Conservation (phyloP, 2,888 invertebrate species). For the Lasiommata megera region DNA sequence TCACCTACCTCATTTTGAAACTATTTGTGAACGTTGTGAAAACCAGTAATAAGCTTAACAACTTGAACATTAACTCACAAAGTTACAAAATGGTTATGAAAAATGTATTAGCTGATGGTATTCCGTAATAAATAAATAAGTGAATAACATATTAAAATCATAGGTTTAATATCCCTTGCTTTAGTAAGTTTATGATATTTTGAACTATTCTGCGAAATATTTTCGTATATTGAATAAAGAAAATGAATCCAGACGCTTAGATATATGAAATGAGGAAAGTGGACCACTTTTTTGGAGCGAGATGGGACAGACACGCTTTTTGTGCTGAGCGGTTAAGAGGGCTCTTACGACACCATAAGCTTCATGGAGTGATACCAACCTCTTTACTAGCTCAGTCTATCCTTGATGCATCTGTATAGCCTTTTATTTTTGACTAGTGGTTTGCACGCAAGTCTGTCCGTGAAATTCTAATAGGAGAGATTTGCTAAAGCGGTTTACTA, state of each 20-base stretch:
- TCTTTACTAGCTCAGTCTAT: neutral
- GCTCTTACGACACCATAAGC: slow-evolving; percentile 6
- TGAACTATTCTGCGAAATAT: neutral
- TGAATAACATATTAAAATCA: no score
- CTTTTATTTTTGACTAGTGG: neutral
- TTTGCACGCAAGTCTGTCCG: no score
- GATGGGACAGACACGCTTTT: neutral
- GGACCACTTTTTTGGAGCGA: neutral
- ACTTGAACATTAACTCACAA: no score
- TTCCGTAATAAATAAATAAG: no score
- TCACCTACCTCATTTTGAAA: no score
- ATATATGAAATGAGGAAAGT: neutral
- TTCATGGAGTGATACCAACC: neutral
- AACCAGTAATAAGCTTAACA: no score
- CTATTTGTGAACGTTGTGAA: no score
- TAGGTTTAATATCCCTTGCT: neutral
- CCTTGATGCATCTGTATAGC: neutral
- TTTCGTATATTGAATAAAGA: neutral
- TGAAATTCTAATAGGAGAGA: no score
- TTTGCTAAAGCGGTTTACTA: no score
- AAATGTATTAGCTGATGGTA: no score
- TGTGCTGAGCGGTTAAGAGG: neutral
- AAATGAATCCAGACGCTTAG: neutral
- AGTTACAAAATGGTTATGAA: no score
- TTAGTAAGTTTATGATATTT: neutral